phyloP scores from a whole-genome alignment of 2,888 invertebrate species.

The Scelioninae gen. 2 region DNA sequence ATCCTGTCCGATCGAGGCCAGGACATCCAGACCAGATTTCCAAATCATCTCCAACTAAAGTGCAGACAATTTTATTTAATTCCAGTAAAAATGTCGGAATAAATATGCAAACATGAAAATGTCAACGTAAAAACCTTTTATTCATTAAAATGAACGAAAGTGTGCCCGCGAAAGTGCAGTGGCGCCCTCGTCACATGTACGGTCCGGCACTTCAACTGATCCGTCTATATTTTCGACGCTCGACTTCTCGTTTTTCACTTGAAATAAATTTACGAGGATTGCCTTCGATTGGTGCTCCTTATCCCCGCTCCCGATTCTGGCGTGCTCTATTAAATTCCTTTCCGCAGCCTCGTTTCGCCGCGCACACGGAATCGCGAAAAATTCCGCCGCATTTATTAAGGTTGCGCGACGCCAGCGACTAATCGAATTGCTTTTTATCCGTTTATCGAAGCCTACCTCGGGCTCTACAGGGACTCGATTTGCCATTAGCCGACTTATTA shows the following conservation, averaged over 20 bases:
- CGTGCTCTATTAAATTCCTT: slow-evolving; percentile 47
- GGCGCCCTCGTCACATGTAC: not conserved
- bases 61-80: too few species aligned
- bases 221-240: slow-evolving; percentile 5
- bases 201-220: slow-evolving; percentile 43
- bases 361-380: slow-evolving; percentile 29
- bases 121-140: too few species aligned
- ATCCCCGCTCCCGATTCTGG: slow-evolving; percentile 13
- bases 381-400: slow-evolving; percentile 46
- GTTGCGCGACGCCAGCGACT: slow-evolving; percentile 61
- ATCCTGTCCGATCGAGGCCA: too few species aligned
- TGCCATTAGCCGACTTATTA: slow-evolving; percentile 49
- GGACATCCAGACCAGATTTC: too few species aligned
- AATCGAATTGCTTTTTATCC: slow-evolving; percentile 73
- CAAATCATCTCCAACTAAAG: too few species aligned
- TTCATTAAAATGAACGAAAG: too few species aligned
- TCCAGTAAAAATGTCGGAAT: too few species aligned
- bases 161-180: not conserved
- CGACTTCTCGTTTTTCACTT: slow-evolving; percentile 13
- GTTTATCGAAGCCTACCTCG: slow-evolving; percentile 70
- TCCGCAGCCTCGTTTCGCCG: slow-evolving; percentile 12
- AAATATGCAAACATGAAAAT: too few species aligned
- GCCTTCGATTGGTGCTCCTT: slow-evolving; percentile 22
- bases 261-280: slow-evolving; percentile 27
- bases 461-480: slow-evolving; percentile 60